These are phyloP conservation scores for Argyrosomus regius DNA, from an alignment of 2,797 vertebrate species.

Conservation along the genomic window DNA sequence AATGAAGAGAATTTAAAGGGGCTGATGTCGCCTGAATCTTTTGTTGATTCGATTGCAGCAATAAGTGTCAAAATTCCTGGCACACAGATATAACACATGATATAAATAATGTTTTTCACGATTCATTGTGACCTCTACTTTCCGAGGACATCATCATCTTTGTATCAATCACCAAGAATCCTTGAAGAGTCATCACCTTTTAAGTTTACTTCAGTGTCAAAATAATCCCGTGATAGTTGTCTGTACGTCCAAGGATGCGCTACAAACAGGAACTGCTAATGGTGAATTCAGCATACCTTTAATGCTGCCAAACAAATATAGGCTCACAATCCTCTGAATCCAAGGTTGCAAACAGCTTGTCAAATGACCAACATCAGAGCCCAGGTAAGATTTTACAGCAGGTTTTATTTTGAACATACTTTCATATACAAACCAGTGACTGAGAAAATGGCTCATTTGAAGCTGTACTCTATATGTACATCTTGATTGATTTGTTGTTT, in stretches of 20 bases:
- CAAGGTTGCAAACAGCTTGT: not conserved
- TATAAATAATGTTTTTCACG: not conserved
- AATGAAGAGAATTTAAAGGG: conserved; percentile 53
- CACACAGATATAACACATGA: not conserved
- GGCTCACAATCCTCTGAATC: not conserved
- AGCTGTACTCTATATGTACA: conserved; percentile 77
- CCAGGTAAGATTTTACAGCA: conserved; percentile 79
- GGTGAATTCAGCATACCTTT: not conserved
- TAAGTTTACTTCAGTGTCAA: not conserved
- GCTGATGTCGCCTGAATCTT: not conserved
- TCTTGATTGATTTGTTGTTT: conserved; percentile 53
- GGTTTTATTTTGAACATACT: conserved; percentile 86
- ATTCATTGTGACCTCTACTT: not conserved
- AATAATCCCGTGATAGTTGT: not conserved
- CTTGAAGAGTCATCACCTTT: not conserved
- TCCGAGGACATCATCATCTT: not conserved
- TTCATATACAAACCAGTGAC: conserved; percentile 87
- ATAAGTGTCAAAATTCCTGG: not conserved
- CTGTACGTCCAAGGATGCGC: rapidly evolving
- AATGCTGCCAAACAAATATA: not conserved
- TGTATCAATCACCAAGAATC: too few relatives aligned
- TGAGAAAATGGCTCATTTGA: conserved; percentile 86
- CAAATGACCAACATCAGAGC: conserved; percentile 55
- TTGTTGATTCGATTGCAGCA: not conserved
- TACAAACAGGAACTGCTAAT: not conserved